These are phyloP conservation scores for Porites lobata DNA, from an alignment of 92 coral and sea anemone species.

Conservation along the genomic window DNA sequence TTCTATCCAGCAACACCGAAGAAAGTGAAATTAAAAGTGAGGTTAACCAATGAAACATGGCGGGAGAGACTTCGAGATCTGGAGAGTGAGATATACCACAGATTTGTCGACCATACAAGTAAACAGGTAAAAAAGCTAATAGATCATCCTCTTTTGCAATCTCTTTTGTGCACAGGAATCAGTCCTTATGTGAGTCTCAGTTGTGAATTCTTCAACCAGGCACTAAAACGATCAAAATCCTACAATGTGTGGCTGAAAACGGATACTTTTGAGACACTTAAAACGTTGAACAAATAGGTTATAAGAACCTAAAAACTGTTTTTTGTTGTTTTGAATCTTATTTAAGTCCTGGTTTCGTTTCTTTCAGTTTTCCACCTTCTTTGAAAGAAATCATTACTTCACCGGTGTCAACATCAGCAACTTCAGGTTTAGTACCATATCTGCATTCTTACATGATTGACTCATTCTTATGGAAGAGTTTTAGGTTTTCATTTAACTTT, in stretches of 20 bases:
- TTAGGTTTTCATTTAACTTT: no score
- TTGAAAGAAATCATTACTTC: not conserved
- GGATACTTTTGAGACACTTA: no score
- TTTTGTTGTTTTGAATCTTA: no score
- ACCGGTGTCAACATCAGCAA: not conserved
- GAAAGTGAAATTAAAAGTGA: not conserved
- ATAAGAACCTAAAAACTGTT: no score
- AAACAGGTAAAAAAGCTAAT: not conserved
- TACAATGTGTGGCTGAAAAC: no score
- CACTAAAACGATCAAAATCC: no score
- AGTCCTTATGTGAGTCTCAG: no score
- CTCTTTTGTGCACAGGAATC: no score
- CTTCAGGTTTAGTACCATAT: not conserved
- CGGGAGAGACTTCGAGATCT: conserved; percentile 8
- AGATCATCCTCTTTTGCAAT: no score
- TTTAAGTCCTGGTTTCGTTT: not conserved
- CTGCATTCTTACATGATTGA: not conserved
- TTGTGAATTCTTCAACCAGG: no score
- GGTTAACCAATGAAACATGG: conserved; percentile 1
- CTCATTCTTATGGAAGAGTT: no score
- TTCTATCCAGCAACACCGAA: not conserved
- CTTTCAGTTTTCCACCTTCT: conserved; percentile 2
- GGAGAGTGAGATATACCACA: conserved; percentile 3
- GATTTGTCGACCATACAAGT: not conserved
- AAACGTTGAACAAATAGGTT: no score